Base-by-base conservation (phyloP, 2,113 vertebrate genomes). In the Etheostoma cragini region DNA sequence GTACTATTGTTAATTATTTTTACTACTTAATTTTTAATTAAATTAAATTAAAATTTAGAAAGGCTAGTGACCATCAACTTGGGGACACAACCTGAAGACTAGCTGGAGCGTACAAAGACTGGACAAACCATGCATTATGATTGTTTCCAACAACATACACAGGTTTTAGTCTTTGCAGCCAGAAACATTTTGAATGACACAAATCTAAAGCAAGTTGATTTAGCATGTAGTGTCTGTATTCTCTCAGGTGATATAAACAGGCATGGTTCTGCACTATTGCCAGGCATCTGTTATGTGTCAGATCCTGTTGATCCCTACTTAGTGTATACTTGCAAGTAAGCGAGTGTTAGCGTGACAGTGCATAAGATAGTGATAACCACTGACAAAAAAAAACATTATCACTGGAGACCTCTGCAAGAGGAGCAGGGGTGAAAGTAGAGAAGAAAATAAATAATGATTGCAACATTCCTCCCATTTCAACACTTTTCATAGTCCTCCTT, bases 391-490 rank as follows among this genome's bases (percentile, higher is more conserved):
- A 83, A 76, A 38, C 54, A 33, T 61, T 56, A 10, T 64, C 54
- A 30, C 38, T 42, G 63, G 74, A 65, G 70, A 61, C 38, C 45
- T 71, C 70, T 49, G 74, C 42, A 13, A 56, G 24, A 53, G 17
- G 26, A 14, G n/a, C 10, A 19, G 42, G 45, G 74, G 56, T 14
- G 15, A 58, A 53, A 66, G 33, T 8, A 78, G 52, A 75, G 54
- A 56, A 24, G 54, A 33, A 46, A 62, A 76, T 13, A 47, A 30
- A 45, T 58, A 45, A 70, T 6, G 49, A 85, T 88, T 86, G 81
- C 86, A 84, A 88, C 74, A 89, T 72, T 83, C 64, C 56, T 76
- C 64, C 17, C 24, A 65, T 86, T 81, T 64, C 76, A 61, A 67
- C 69, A 80, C 52, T 45, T 72, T 74, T 57, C 19, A 16, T 10